A percentile compares a stretch with the other conserved stretches of the same genome.
phyloP scores from a whole-genome alignment of 2,113 vertebrate species.

The Euleptes europaea region DNA sequence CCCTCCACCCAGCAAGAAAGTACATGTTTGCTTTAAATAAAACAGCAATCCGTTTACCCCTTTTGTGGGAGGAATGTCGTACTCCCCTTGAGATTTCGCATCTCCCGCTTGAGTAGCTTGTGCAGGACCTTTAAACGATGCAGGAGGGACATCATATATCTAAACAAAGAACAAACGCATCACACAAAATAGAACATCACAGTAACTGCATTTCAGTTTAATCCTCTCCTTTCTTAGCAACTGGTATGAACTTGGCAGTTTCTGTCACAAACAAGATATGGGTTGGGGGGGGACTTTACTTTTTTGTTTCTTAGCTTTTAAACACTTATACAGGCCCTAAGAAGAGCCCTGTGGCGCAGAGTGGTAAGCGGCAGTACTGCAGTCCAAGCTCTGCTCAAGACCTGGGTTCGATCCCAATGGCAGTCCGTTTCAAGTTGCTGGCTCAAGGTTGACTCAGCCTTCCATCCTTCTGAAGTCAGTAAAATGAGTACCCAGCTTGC shows the following conservation, averaged over 20 bases:
- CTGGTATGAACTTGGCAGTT: background rate
- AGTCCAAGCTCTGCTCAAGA: too few species aligned
- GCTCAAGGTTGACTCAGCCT: too few species aligned
- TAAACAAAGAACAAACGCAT: constrained; percentile 62
- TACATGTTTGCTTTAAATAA: constrained; percentile 13
- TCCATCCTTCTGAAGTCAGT: too few species aligned
- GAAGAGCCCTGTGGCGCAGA: too few species aligned
- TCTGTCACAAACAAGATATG: constrained; percentile 1
- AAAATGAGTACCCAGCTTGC: too few species aligned
- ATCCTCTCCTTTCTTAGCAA: background rate
- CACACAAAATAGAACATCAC: constrained; percentile 20
- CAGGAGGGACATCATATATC: constrained; percentile 92
- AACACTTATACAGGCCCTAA: background rate
- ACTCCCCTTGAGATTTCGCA: constrained; percentile 82
- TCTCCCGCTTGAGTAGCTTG: constrained; percentile 69
- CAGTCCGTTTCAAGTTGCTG: too few species aligned
- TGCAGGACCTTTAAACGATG: constrained; percentile 71
- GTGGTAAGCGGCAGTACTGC: too few species aligned
- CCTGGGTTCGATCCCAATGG: too few species aligned
- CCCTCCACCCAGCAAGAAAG: constrained; percentile 18
- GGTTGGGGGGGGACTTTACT: background rate
- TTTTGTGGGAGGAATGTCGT: constrained; percentile 86
- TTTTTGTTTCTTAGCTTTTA: background rate
- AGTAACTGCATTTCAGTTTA: background rate
- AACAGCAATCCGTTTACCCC: constrained; percentile 69